Base-by-base conservation (phyloP, 35 echinoderm and acorn worm genomes). In the Acanthaster planci region DNA sequence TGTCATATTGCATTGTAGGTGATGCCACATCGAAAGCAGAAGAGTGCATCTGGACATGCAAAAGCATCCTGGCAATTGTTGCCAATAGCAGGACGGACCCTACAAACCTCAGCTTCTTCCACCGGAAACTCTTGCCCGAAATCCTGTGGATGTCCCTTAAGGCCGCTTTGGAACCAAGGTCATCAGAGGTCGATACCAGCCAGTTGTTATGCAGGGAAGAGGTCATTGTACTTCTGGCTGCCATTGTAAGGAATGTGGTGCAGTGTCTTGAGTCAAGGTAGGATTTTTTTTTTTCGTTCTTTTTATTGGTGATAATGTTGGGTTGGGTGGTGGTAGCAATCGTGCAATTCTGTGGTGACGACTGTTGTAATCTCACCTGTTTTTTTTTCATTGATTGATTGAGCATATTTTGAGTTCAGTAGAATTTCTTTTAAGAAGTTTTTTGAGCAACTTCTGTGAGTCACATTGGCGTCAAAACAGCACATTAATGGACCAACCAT, bases 181-280 rank as follows among this genome's bases (percentile, higher is more conserved):
- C 29, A 32, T n/a, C 42, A 47, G 37, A 79, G 37, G 77, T 39
- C 77, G 44, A 52, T 26, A 23, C 5, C 50, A 51, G 39, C 18
- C 27, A 32, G 50, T 26, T 81, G 30, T 47, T 81, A 30, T 81
- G 39, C 44, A 44, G 51, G 30, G 79, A 81, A 52, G 79, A 81
- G 27, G 79, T 81, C 0, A 21, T 81, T 32, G 51, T 44, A 14
- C 51, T 44, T 52, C 14, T 81, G 22, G 79, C 79, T 6, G 51
- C 40, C 51, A 52, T 81, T 50, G 30, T 81, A n/a, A 81, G 79
- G 17, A 81, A 81, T 23, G n/a, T 51, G 22, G 79, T 52, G 21
- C 79, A 81, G 47, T 52, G 26, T 14, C 51, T 81, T 14, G 47
- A 81, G 5, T 44, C 44, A 21, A 81, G 79, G 79, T 81, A 53